These are phyloP conservation scores for Watsonalla cultraria DNA, from an alignment of 2,888 invertebrate species.

Conservation along the genomic window DNA sequence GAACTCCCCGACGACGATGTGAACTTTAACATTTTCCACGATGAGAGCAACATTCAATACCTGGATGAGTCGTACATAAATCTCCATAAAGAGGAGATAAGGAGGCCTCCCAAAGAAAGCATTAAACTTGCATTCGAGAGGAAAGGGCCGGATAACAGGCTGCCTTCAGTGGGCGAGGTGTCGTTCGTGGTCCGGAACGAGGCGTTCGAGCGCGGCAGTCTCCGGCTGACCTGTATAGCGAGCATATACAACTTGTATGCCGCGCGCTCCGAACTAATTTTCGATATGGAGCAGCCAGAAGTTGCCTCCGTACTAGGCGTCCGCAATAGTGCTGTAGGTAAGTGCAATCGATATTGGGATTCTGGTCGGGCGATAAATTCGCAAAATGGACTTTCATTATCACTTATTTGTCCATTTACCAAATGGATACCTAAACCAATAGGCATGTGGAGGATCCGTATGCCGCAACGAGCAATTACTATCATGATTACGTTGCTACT, in stretches of 20 bases:
- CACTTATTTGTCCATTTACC: not conserved
- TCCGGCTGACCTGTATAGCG: conserved; percentile 82
- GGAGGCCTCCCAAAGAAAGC: conserved; percentile 60
- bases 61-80: conserved; percentile 70
- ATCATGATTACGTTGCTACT: not conserved
- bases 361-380: conserved; percentile 8
- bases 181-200: conserved; percentile 81
- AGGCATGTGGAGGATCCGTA: not conserved
- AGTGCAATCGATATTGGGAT: conserved; percentile 41
- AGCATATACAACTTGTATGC: conserved; percentile 83
- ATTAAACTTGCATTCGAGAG: conserved; percentile 56
- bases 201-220: conserved; percentile 81
- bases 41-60: conserved; percentile 67
- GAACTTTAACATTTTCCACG: conserved; percentile 66
- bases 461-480: not conserved
- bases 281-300: conserved; percentile 86
- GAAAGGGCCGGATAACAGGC: conserved; percentile 61
- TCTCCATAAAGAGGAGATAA: conserved; percentile 68
- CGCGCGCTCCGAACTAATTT: conserved; percentile 79
- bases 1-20: conserved; percentile 60
- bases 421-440: not conserved
- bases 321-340: conserved; percentile 79
- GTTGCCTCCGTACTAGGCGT: conserved; percentile 87
- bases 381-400: not conserved
- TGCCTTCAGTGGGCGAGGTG: conserved; percentile 68